Conservation (phyloP, 2,797 vertebrate species). For the Tachyglossus aculeatus region DNA sequence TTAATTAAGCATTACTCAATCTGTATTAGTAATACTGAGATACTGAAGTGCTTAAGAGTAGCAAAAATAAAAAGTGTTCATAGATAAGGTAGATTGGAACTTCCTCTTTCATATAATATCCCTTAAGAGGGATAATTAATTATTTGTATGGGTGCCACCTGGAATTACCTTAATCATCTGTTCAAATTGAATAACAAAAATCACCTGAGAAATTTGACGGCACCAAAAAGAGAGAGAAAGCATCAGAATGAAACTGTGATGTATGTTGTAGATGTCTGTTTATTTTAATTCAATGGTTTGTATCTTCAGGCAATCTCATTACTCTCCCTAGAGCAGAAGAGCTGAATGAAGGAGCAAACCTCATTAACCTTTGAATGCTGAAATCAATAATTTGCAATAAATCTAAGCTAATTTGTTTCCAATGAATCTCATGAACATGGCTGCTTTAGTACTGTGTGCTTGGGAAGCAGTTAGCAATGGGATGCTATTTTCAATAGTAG, state of each 20-base stretch:
- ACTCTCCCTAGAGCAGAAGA: conserved; percentile 55
- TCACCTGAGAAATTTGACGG: conserved; percentile 21
- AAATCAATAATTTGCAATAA: conserved; percentile 85
- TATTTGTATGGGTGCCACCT: background rate
- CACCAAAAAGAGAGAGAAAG: background rate
- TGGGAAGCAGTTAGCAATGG: conserved; percentile 16
- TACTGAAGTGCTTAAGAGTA: background rate
- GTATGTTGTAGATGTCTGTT: conserved; percentile 39
- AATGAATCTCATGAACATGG: conserved; percentile 71
- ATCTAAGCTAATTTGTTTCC: conserved; percentile 83
- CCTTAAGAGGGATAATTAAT: background rate
- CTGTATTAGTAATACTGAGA: conserved; percentile 28
- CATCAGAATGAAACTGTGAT: conserved; percentile 32
- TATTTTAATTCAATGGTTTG: conserved; percentile 65
- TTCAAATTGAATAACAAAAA: conserved; percentile 8
- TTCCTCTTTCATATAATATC: background rate
- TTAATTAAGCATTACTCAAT: conserved; percentile 40
- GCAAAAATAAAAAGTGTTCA: conserved; percentile 20
- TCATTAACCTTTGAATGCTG: conserved; percentile 82
- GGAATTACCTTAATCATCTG: background rate
- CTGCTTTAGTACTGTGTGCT: conserved; percentile 6
- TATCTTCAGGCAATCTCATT: conserved; percentile 65
- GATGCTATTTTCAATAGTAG: background rate
- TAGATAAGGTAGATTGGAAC: background rate
- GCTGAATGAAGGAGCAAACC: conserved; percentile 76